A percentile compares a stretch with the other conserved stretches of the same genome.
These are phyloP conservation scores for Chrysolophus pictus DNA, from an alignment of 2,797 vertebrate species.

Conservation along the genomic window DNA sequence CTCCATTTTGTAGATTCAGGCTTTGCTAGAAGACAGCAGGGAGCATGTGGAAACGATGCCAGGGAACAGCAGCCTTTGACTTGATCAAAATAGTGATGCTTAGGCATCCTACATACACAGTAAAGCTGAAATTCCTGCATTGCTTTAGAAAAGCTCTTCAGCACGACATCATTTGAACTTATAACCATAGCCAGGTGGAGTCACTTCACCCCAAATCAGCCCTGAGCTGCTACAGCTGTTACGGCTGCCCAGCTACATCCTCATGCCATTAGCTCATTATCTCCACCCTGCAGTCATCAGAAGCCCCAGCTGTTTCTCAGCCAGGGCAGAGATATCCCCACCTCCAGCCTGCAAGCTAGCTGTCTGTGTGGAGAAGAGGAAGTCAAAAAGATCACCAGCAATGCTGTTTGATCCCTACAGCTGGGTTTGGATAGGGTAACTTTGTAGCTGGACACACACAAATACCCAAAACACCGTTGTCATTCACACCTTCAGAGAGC, in stretches of 20 bases:
- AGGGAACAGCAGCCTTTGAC: neutral
- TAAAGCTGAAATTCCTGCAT: neutral
- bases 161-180: neutral
- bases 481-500: neutral
- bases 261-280: neutral
- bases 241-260: neutral
- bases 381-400: neutral
- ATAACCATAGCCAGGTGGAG: neutral
- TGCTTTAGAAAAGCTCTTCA: neutral
- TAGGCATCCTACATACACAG: accelerated
- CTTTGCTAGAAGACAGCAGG: neutral
- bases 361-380: neutral
- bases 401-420: neutral
- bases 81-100: neutral
- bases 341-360: neutral
- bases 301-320: neutral
- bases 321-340: neutral
- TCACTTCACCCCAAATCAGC: neutral
- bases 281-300: neutral
- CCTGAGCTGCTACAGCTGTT: neutral
- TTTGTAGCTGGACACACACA: neutral
- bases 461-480: neutral
- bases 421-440: neutral
- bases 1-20: neutral
- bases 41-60: neutral